Evolutionary conservation across 1,140 invertebrate genomes (phyloP).

Genomic region (Tetramorium alpestre): DNA sequence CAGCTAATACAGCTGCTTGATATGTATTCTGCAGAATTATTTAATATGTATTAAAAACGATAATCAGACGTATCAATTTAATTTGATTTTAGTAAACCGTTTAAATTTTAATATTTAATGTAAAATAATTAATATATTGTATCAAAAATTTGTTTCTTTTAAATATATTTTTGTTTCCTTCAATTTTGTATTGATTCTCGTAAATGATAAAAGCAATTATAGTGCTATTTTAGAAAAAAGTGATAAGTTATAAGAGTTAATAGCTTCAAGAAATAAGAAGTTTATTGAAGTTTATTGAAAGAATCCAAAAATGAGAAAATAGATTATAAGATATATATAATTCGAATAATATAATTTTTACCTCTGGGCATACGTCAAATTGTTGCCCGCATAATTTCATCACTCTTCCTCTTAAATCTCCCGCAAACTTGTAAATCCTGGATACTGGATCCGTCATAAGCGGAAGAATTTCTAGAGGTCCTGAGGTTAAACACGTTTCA

Average conservation of each 20-base stretch:
- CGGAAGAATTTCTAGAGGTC: constrained; percentile 55
- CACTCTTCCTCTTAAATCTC: constrained; percentile 63
- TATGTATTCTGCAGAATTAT: not conserved
- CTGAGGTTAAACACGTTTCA: constrained; percentile 69
- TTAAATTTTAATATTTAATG: not conserved
- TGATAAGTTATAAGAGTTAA: not conserved
- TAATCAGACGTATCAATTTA: not conserved
- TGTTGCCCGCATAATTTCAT: constrained; percentile 64
- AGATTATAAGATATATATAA: not conserved
- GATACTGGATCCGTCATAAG: constrained; percentile 50
- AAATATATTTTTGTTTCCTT: not conserved
- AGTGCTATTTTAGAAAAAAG: not conserved
- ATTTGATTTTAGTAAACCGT: not conserved
- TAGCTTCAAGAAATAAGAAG: not conserved
- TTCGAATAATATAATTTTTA: not conserved
- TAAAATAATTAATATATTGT: not conserved
- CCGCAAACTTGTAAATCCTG: constrained; percentile 62
- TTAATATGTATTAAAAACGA: not conserved
- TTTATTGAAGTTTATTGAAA: not conserved
- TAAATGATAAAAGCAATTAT: not conserved
- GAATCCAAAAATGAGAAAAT: not conserved
- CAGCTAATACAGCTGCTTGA: not conserved
- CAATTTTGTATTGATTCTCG: not conserved
- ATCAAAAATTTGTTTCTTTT: not conserved
- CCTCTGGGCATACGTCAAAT: constrained; percentile 59